Evolutionary conservation across 2,888 invertebrate species (phyloP).

Genomic region (Octodonta nipae): DNA sequence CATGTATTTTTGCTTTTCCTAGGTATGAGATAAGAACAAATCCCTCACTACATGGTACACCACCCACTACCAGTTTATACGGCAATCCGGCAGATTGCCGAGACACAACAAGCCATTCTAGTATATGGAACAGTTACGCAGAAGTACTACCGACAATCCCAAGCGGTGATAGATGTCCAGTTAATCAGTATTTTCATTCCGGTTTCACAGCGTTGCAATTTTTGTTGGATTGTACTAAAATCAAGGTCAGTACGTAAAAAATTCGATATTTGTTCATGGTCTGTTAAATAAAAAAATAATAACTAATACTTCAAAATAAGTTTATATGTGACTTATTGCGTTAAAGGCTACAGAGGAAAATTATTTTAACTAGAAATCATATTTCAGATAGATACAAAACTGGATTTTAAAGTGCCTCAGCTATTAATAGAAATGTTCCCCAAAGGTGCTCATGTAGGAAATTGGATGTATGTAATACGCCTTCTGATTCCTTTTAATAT

Average conservation of each 20-base stretch:
- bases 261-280: too few relatives aligned
- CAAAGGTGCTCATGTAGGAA: slow-evolving; percentile 56
- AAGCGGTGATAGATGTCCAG: slow-evolving; percentile 57
- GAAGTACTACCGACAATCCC: slow-evolving; percentile 46
- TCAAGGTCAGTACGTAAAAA: slow-evolving; percentile 48
- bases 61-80: slow-evolving; percentile 49
- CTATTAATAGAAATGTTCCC: slow-evolving; percentile 58
- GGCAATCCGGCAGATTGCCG: slow-evolving; percentile 58
- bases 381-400: slow-evolving; percentile 48
- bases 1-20: too few relatives aligned
- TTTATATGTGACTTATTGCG: too few relatives aligned
- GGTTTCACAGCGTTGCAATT: slow-evolving; percentile 63
- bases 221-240: slow-evolving; percentile 58
- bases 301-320: too few relatives aligned
- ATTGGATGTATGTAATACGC: slow-evolving; percentile 61
- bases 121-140: slow-evolving; percentile 31
- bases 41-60: slow-evolving; percentile 51
- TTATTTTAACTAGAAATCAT: too few relatives aligned
- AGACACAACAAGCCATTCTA: slow-evolving; percentile 47
- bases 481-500: slow-evolving; percentile 69
- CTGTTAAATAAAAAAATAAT: too few relatives aligned
- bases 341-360: too few relatives aligned
- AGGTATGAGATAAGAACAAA: slow-evolving; percentile 64
- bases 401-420: slow-evolving; percentile 46
- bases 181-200: slow-evolving; percentile 60